phyloP scores from a whole-genome alignment of 2,888 invertebrate genomes.

The Heteromurus nitidus region DNA sequence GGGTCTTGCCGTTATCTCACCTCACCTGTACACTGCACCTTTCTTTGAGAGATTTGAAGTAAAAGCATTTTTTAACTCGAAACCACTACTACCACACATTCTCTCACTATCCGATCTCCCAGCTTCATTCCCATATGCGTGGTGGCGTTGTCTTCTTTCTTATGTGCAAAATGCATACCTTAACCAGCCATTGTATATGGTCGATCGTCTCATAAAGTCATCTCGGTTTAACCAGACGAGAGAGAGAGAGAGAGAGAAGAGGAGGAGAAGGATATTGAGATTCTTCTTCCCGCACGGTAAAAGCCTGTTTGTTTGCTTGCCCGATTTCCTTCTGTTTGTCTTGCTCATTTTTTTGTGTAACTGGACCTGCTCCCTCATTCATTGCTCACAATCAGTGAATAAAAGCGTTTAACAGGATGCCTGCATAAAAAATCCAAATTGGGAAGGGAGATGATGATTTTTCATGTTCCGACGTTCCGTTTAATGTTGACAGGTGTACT shows the following conservation, averaged over 20 bases:
- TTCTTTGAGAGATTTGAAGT: conserved; percentile 36
- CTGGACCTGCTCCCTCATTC: conserved; percentile 34
- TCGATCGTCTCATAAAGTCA: not conserved
- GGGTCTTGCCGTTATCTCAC: conserved; percentile 74
- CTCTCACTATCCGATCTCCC: conserved; percentile 36
- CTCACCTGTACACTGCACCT: conserved; percentile 68
- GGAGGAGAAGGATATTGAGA: conserved; percentile 30
- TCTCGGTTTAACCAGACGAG: too few species aligned
- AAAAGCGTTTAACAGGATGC: conserved; percentile 39
- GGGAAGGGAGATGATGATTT: not conserved
- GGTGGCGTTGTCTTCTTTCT: not conserved
- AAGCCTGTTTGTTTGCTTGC: conserved; percentile 34
- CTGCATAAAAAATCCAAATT: not conserved
- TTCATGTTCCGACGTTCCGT: too few species aligned
- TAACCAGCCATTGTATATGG: not conserved
- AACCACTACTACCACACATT: conserved; percentile 55
- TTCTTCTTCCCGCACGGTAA: conserved; percentile 27
- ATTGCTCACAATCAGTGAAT: conserved; percentile 13
- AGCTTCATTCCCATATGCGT: not conserved
- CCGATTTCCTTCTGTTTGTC: conserved; percentile 26
- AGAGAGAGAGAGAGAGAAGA: too few species aligned
- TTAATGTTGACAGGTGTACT: too few species aligned
- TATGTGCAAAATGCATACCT: too few species aligned
- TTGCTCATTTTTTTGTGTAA: conserved; percentile 27
- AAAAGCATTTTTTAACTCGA: conserved; percentile 51